Evolutionary conservation across 2,888 invertebrate species (phyloP).

Genomic region (Aphidius colemani): DNA sequence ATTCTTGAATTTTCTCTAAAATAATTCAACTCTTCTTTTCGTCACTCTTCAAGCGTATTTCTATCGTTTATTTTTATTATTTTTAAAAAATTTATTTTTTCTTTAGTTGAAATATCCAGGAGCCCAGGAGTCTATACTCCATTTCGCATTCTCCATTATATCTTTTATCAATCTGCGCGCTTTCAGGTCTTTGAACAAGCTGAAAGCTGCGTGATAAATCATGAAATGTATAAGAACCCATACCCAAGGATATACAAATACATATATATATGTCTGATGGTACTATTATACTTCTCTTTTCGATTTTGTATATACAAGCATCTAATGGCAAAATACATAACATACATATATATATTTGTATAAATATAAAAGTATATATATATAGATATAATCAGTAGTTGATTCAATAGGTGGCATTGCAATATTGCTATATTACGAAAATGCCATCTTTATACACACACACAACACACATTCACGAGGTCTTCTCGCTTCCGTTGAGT

Average conservation of each 20-base stretch:
- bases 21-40: conserved; percentile 8
- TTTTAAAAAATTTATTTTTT: not conserved
- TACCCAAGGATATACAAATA: conserved; percentile 19
- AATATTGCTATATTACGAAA: conserved; percentile 40
- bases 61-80: conserved; percentile 26
- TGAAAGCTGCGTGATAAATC: conserved; percentile 61
- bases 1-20: not conserved
- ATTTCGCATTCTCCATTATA: conserved; percentile 59
- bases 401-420: conserved; percentile 59
- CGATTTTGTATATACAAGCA: conserved; percentile 12
- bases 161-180: conserved; percentile 60
- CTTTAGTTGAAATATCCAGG: not conserved
- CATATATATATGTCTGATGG: conserved; percentile 6
- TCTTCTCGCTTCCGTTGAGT: conserved; percentile 60
- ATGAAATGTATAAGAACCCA: conserved; percentile 58
- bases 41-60: conserved; percentile 18
- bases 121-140: conserved; percentile 44
- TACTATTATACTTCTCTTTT: not conserved
- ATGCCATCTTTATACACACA: conserved; percentile 53
- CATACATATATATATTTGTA: conserved; percentile 21
- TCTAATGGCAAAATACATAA: not conserved
- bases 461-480: conserved; percentile 50
- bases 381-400: conserved; percentile 37
- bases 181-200: conserved; percentile 58
- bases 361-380: conserved; percentile 16